Evolutionary conservation across 1,140 invertebrate species (phyloP).

Genomic region (Asobara japonica): DNA sequence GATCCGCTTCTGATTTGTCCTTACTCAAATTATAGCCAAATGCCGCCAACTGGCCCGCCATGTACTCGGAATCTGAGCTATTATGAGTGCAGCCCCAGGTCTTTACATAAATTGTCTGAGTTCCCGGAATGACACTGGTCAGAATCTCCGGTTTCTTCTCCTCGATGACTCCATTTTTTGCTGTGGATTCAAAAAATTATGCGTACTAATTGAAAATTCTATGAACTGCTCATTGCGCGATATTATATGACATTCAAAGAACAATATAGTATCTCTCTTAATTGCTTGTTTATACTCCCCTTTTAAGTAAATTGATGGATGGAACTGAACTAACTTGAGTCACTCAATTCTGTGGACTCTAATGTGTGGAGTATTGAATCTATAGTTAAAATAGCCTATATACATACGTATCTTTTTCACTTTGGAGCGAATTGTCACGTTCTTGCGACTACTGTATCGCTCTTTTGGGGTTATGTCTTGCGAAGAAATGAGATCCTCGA

Average conservation of each 20-base stretch:
- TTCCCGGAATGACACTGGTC: constrained; percentile 83
- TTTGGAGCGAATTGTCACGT: constrained; percentile 73
- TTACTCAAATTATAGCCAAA: constrained; percentile 90
- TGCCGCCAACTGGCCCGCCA: constrained; percentile 91
- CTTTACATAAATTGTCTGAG: constrained; percentile 91
- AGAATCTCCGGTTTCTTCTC: constrained; percentile 47
- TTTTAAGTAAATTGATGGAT: too few relatives aligned
- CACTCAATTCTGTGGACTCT: too few relatives aligned
- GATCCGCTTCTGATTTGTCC: constrained; percentile 83
- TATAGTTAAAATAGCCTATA: constrained; percentile 31
- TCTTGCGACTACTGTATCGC: constrained; percentile 75
- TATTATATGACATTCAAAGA: too few relatives aligned
- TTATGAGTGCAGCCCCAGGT: constrained; percentile 99
- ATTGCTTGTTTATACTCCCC: too few relatives aligned
- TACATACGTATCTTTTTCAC: constrained; percentile 48
- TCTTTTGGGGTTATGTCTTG: constrained; percentile 82
- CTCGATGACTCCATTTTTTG: constrained; percentile 53
- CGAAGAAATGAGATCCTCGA: constrained; percentile 82
- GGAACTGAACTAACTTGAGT: too few relatives aligned
- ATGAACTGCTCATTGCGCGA: too few relatives aligned
- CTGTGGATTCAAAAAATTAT: too few relatives aligned
- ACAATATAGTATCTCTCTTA: too few relatives aligned
- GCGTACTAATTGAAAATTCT: too few relatives aligned
- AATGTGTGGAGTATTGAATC: too few relatives aligned
- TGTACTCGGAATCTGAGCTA: constrained; percentile 96